These are phyloP conservation scores for Oryzias celebensis DNA, from an alignment of 2,113 vertebrate genomes.

Conservation along the genomic window DNA sequence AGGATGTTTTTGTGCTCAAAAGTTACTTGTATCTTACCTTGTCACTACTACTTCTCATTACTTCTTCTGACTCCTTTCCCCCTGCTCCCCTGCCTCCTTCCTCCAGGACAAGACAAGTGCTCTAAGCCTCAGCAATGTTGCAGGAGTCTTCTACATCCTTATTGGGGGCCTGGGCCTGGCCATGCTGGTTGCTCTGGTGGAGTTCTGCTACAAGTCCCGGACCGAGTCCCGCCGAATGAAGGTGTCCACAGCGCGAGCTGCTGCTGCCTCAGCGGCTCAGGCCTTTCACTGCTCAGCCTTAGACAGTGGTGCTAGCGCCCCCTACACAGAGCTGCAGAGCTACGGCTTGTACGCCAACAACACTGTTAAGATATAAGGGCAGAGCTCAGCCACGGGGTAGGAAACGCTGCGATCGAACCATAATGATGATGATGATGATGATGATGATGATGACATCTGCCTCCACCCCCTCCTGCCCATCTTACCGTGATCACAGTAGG, in stretches of 20 bases:
- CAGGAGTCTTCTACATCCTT: slow-evolving; percentile 99
- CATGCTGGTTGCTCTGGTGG: slow-evolving; percentile 99
- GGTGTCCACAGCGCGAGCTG: slow-evolving; percentile 83
- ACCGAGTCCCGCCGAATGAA: slow-evolving; percentile 98
- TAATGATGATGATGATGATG: slow-evolving; percentile 65
- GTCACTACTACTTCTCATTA: slow-evolving; percentile 16
- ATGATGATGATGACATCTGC: slow-evolving; percentile 68
- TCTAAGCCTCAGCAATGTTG: slow-evolving; percentile 98
- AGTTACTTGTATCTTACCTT: not conserved
- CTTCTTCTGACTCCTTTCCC: slow-evolving; percentile 33
- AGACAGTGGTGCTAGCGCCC: slow-evolving; percentile 78
- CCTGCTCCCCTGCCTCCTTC: slow-evolving; percentile 21
- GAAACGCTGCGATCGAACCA: slow-evolving; percentile 65
- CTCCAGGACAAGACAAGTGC: slow-evolving; percentile 97
- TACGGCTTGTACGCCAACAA: slow-evolving; percentile 79
- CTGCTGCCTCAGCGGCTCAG: slow-evolving; percentile 77
- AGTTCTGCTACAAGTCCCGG: slow-evolving; percentile 99
- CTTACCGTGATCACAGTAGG: slow-evolving; percentile 71
- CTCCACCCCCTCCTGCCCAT: slow-evolving; percentile 63
- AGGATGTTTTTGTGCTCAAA: not conserved
- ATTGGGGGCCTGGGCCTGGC: slow-evolving; percentile 97
- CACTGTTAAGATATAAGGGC: slow-evolving; percentile 81
- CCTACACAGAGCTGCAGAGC: slow-evolving; percentile 82
- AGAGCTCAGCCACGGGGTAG: slow-evolving; percentile 77
- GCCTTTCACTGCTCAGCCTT: slow-evolving; percentile 85